phyloP scores from a whole-genome alignment of 2,797 vertebrate species.

The Falco peregrinus region DNA sequence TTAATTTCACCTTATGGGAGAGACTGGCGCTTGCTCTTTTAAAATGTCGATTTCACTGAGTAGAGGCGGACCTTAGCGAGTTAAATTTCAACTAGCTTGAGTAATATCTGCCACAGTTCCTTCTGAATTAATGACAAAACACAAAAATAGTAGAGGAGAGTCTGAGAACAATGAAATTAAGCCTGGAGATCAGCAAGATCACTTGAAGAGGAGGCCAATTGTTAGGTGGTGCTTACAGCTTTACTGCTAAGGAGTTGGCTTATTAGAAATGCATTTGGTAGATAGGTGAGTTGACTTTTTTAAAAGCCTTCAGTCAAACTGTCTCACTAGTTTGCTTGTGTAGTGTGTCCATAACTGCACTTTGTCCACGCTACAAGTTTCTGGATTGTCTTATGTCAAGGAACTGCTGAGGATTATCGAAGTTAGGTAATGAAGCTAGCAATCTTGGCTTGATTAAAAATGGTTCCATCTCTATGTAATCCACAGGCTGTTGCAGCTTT shows the following conservation, averaged over 20 bases:
- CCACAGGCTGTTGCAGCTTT: neutral
- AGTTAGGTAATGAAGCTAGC: neutral
- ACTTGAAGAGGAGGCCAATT: neutral
- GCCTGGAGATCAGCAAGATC: neutral
- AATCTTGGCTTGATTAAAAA: neutral
- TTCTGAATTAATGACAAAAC: neutral
- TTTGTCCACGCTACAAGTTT: neutral
- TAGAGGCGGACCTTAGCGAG: neutral
- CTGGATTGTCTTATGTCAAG: neutral
- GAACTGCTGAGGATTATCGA: neutral
- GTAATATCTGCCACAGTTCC: neutral
- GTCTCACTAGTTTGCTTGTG: neutral
- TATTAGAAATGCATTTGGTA: neutral
- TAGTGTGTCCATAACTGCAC: neutral
- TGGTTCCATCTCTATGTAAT: neutral
- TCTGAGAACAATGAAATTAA: neutral
- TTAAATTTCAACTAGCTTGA: neutral
- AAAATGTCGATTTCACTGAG: neutral
- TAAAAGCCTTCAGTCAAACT: neutral
- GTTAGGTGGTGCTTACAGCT: neutral
- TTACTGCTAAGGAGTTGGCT: neutral
- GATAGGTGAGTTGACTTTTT: neutral
- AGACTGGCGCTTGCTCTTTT: neutral
- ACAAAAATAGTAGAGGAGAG: neutral
- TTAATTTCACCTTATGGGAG: neutral